Evolutionary conservation across 2,797 vertebrate genomes (phyloP).

Genomic region (Chiloscyllium punctatum): DNA sequence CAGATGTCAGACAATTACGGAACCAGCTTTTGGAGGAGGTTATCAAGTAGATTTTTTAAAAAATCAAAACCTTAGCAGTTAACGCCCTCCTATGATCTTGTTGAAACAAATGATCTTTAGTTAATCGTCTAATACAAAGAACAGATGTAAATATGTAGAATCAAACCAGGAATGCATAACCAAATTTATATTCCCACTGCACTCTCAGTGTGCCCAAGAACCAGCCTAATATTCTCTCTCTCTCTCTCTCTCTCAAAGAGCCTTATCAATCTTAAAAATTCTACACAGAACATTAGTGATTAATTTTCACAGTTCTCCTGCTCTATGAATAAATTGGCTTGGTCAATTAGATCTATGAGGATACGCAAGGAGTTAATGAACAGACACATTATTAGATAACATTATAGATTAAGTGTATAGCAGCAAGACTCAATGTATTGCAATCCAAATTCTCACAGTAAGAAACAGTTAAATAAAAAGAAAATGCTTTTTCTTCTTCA

Average conservation of each 20-base stretch:
- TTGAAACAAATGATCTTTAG: neutral
- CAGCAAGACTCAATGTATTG: neutral
- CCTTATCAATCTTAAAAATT: neutral
- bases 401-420: neutral
- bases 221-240: neutral
- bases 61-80: neutral
- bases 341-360: neutral
- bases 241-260: neutral
- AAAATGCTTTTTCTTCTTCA: neutral
- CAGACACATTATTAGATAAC: neutral
- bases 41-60: neutral
- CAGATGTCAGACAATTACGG: neutral
- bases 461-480: neutral
- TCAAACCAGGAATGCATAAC: neutral
- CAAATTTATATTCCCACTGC: neutral
- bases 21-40: neutral
- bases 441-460: neutral
- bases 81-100: neutral
- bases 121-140: neutral
- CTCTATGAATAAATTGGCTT: neutral
- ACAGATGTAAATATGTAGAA: no score
- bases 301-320: neutral
- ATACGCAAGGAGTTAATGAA: neutral
- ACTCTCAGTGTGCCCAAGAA: neutral
- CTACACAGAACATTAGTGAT: neutral